Base-by-base conservation (phyloP, 2,113 vertebrate genomes). In the Acanthochromis polyacanthus region DNA sequence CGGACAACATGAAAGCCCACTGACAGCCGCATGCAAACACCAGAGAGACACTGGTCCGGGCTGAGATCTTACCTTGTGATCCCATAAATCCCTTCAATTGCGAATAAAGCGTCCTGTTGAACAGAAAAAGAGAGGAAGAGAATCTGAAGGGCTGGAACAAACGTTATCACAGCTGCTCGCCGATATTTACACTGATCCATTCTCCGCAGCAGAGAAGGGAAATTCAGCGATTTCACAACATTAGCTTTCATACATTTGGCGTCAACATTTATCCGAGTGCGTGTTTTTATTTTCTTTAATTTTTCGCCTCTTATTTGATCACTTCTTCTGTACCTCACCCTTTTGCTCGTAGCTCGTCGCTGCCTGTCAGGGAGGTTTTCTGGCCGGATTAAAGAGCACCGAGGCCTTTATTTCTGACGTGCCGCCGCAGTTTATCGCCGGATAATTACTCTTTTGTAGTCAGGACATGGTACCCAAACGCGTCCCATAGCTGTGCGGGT, bases 81-180 rank as follows among this genome's bases (percentile, higher is more conserved):
- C 94, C 94, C 94, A 95, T 95, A 94, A 93, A 95, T 94, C 67
- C 92, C 87, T 88, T 91, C 84, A 93, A 91, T 84, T 68, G 83
- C 83, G 81, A 87, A 73, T 74, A 50, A 86, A 85, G 80, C 78
- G 77, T 88, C 93, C 91, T 90, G 92, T 85, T 81, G 84, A 91
- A 72, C 62, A 84, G 82, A 89, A 75, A 85, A 69, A 79, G 82
- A 82, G 80, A 80, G 56, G 50, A 69, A 83, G 74, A 85, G 36
- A 64, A 67, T 51, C 69, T 78, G 73, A 82, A 75, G 79, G 71
- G 53, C 15, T 28, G 73, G 52, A 78, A 28, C 38, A 50, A 64
- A 55, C 63, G 73, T 65, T 58, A 74, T 63, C 68, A 78, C 61
- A 59, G 58, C 57, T 70, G 52, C 56, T 69, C 72, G 67, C 28